Evolutionary conservation across 2,797 vertebrate genomes (phyloP), one percentile per base, ranked within the genome.

Genomic region (Buceros bicornis): DNA sequence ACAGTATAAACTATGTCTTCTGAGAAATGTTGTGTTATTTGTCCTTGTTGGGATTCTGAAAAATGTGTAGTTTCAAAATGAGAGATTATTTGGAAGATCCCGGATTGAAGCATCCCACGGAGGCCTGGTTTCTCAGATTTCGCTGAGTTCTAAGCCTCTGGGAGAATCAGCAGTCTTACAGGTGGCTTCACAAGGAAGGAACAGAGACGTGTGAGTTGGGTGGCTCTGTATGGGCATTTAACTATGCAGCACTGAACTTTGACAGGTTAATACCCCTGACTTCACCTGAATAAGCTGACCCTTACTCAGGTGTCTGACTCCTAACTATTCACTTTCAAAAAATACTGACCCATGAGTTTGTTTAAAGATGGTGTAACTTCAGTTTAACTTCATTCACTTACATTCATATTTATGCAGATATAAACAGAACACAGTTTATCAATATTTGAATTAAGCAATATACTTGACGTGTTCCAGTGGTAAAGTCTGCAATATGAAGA

Each of bases 221-320:
- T 4, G 18, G 18, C 13, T 79, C 69, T 71, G 19, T 45, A 28
- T 58, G 24, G 65, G 73, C 22, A 57, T 50, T 84, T 47, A 65
- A 56, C 0, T 0, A 16, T 1, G 7, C 16, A 28, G 11, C n/a
- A 28, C 25, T 45, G n/a, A 81, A 20, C 17, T 20, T 2, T 43
- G 35, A n/a, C 20, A 66, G 16, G 24, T 20, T 20, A 50, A 47
- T 10, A 43, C 2, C 7, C 40, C 15, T 56, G 24, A 71, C 26
- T 60, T 79, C 31, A 37, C 29, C 26, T 11, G 28, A 76, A n/a
- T 33, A 81, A 73, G 6, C 15, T 67, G 33, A 78, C 40, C 17
- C 15, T 45, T 25, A 54, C 8, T 19, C 35, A 67, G 12, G 4
- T 40, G 33, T 33, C 26, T 79, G 33, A 37, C 31, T 65, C 26